Evolutionary conservation across 2,797 vertebrate species (phyloP).

Genomic region (Bradypodion ventrale): DNA sequence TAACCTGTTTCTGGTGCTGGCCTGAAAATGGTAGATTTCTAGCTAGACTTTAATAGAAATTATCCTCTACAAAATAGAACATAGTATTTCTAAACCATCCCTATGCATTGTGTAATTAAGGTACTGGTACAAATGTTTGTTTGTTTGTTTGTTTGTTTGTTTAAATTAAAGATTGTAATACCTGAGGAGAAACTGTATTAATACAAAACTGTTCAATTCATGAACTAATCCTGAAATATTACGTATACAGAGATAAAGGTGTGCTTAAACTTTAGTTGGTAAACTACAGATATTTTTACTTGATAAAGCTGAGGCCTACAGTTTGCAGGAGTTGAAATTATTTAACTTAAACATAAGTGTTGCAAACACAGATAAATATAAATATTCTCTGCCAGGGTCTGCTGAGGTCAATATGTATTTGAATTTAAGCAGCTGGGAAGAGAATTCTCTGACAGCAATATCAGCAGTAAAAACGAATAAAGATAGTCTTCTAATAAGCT

Average conservation of each 20-base stretch:
- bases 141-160: too few relatives aligned
- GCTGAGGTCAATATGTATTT: not conserved
- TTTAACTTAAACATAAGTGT: conserved; percentile 59
- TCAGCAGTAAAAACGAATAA: not conserved
- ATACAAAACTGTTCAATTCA: not conserved
- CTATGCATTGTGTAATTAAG: not conserved
- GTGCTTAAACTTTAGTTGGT: conserved; percentile 20
- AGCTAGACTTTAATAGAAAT: not conserved
- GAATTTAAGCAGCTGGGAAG: not conserved
- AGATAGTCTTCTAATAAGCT: not conserved
- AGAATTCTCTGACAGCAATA: conserved; percentile 38
- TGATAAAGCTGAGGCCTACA: conserved; percentile 30
- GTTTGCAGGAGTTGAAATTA: conserved; percentile 37
- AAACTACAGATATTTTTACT: too few relatives aligned
- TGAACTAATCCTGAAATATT: not conserved
- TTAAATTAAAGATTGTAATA: not conserved
- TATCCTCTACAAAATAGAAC: not conserved
- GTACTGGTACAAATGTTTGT: not conserved
- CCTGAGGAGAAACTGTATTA: not conserved
- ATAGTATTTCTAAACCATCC: not conserved
- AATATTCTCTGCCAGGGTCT: conserved; percentile 11
- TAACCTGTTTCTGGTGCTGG: not conserved
- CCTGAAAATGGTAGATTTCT: not conserved
- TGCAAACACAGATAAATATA: conserved; percentile 43
- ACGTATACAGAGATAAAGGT: not conserved